Evolutionary conservation across 2,797 vertebrate species (phyloP).

Genomic region (Rhabdomys pumilio): DNA sequence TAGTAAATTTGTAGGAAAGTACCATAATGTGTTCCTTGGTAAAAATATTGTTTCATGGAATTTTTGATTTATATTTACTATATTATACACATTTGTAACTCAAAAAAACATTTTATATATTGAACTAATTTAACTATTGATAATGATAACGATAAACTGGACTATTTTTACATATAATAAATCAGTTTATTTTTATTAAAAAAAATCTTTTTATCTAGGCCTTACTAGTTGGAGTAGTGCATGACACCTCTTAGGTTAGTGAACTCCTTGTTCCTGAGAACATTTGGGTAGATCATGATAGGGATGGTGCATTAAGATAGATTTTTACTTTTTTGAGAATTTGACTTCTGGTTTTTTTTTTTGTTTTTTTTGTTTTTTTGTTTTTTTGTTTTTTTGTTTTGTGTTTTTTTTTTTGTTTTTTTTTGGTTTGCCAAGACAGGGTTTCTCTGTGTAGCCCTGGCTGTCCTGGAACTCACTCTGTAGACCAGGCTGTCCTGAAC

Average conservation of each 20-base stretch:
- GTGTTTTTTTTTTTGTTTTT: no score
- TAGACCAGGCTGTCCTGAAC: no score
- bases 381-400: no score
- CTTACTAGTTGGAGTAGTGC: background rate
- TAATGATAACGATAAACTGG: constrained; percentile 40
- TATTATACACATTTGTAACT: background rate
- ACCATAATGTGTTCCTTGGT: background rate
- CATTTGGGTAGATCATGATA: constrained; percentile 7
- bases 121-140: constrained; percentile 35
- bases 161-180: constrained; percentile 22
- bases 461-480: no score
- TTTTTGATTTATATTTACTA: background rate
- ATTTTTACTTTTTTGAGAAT: constrained; percentile 51
- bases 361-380: no score
- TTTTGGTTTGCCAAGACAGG: no score
- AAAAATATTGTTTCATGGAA: background rate
- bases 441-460: no score
- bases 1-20: background rate
- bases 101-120: constrained; percentile 26
- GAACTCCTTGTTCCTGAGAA: background rate
- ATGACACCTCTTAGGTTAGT: background rate
- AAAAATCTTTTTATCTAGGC: constrained; percentile 29
- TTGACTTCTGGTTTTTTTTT: constrained; percentile 44
- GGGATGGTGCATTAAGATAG: constrained; percentile 18
- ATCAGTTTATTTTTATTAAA: constrained; percentile 42